Evolutionary conservation across 2,113 vertebrate genomes (phyloP), one percentile per base, ranked within the genome.

Genomic region (Xenotilapia longispinis): DNA sequence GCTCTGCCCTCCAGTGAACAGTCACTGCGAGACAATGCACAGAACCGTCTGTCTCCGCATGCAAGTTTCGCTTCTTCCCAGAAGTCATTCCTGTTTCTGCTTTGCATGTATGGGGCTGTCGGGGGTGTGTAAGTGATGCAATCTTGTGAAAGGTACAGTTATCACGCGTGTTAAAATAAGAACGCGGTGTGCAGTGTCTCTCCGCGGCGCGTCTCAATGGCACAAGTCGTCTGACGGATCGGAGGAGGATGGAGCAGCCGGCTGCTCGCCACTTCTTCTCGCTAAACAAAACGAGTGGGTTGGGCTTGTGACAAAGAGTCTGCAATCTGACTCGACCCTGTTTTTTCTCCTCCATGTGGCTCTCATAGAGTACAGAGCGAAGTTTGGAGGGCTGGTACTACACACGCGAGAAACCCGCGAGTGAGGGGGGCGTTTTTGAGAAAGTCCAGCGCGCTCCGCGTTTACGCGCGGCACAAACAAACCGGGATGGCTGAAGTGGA

Each of bases 401-500:
- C 55, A 28, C 40, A 4, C 23, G 12, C 5, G 80, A 68, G 31
- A 78, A 19, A 55, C 2, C n/a, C 14, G 17, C 40, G 38, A 21
- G 40, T 65, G 31, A 2, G 60, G 83, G 83, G 84, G 86, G 84
- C 33, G 88, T 87, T 63, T 81, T 70, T 0, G 0, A 38, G 19
- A 13, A 19, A 42, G 21, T 26, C 78, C 82, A 23, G 80, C 28
- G 82, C 87, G 84, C 75, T 6, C 28, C 40, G 75, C 4, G 23
- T 49, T 85, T 45, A 79, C 89, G 93, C 89, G 81, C 88, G 31
- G 75, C 55, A 5, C 57, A 38, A 19, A 53, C 80, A 5, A 68
- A 9, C 3, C 68, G 4, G 84, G 87, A 96, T 96, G 96, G 94
- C 95, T n/a, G 88, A 53, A 17, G 90, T 80, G 84, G 87, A 94